A percentile compares a stretch with the other conserved stretches of the same genome.
These are phyloP conservation scores for Hylyphantes graminicola DNA, from an alignment of 1,140 invertebrate species.

Conservation along the genomic window DNA sequence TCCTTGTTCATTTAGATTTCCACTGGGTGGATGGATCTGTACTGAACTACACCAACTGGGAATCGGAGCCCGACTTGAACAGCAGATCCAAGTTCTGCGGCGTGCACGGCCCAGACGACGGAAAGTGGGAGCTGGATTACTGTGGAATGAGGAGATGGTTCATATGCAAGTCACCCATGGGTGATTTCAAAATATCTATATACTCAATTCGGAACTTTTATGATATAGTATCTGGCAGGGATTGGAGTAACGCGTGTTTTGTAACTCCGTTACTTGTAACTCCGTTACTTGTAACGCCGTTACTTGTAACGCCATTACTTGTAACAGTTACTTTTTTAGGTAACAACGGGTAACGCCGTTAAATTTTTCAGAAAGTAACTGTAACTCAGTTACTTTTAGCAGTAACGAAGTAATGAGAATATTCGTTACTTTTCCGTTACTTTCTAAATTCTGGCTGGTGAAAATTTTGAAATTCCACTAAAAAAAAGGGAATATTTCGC, in stretches of 20 bases:
- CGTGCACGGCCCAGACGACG: neutral
- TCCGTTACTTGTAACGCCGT: too few relatives aligned
- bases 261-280: too few relatives aligned
- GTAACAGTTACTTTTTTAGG: too few relatives aligned
- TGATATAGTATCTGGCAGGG: neutral
- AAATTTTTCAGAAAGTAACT: too few relatives aligned
- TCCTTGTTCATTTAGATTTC: constrained; percentile 9
- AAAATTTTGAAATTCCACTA: too few relatives aligned
- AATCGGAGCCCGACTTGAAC: constrained; percentile 16
- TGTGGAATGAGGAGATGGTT: constrained; percentile 50
- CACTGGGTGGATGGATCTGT: constrained; percentile 31
- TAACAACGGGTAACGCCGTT: too few relatives aligned
- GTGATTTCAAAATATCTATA: neutral
- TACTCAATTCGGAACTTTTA: neutral
- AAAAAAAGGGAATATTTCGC: too few relatives aligned
- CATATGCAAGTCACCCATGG: constrained; percentile 40
- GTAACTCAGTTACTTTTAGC: too few relatives aligned
- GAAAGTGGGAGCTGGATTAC: constrained; percentile 38
- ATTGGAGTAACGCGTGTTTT: neutral
- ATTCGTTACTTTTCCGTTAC: too few relatives aligned
- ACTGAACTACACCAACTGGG: constrained; percentile 51
- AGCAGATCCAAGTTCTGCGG: constrained; percentile 30
- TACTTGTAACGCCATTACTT: too few relatives aligned
- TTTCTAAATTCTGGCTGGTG: too few relatives aligned
- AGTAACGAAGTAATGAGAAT: too few relatives aligned